phyloP scores from a whole-genome alignment of 2,113 vertebrate species.

The Ondatra zibethicus region DNA sequence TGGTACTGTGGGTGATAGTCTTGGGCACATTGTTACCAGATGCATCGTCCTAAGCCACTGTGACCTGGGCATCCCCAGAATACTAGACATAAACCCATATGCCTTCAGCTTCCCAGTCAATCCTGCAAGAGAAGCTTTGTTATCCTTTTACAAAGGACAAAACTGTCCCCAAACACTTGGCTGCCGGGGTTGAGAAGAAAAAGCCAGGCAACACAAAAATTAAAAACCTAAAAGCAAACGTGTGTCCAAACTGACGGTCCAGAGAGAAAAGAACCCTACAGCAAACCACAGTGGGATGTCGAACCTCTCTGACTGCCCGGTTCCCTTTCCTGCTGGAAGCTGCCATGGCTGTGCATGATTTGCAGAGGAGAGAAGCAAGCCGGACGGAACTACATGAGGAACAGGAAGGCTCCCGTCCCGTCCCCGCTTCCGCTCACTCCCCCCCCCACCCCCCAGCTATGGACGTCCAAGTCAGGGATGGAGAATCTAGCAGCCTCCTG shows the following conservation, averaged over 20 bases:
- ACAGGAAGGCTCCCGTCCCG: too few relatives aligned
- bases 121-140: too few relatives aligned
- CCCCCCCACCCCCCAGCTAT: background rate
- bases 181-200: background rate
- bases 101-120: background rate
- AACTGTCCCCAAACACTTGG: background rate
- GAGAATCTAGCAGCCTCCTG: background rate
- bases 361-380: background rate
- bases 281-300: background rate
- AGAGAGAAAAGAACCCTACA: background rate
- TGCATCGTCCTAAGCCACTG: background rate
- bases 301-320: background rate
- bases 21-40: background rate
- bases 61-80: too few relatives aligned
- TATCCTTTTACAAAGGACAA: background rate
- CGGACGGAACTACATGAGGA: too few relatives aligned
- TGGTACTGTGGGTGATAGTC: background rate
- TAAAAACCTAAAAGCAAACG: background rate
- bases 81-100: background rate
- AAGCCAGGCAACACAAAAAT: background rate
- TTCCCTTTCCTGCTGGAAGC: background rate
- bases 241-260: background rate
- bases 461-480: background rate
- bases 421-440: too few relatives aligned
- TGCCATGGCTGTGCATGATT: too few relatives aligned